Conservation (phyloP, 2,797 vertebrate genomes). For the Basileuterus tristriatus region DNA sequence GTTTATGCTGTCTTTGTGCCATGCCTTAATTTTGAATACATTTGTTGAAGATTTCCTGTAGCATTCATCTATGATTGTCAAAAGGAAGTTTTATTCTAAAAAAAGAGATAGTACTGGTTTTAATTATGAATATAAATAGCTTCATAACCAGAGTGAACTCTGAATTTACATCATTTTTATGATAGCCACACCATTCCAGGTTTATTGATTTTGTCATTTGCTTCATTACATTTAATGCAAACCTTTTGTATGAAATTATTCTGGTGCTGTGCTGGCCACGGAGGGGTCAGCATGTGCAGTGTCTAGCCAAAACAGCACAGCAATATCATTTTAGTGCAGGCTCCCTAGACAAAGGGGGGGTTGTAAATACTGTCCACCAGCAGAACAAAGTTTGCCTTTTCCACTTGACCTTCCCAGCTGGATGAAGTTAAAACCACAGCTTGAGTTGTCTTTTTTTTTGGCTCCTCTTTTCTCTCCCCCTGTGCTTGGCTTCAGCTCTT, state of each 20-base stretch:
- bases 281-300: conserved; percentile 38
- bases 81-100: conserved; percentile 75
- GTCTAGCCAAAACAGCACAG: conserved; percentile 57
- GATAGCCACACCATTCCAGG: conserved; percentile 75
- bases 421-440: not conserved
- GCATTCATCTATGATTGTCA: conserved; percentile 76
- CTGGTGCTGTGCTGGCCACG: conserved; percentile 41
- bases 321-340: conserved; percentile 39
- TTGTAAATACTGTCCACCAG: conserved; percentile 27
- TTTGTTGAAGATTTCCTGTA: conserved; percentile 80
- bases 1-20: conserved; percentile 74
- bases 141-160: conserved; percentile 79
- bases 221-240: conserved; percentile 83
- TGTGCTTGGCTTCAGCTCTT: not conserved
- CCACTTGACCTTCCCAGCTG: conserved; percentile 41
- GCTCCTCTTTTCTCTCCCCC: not conserved
- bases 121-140: conserved; percentile 85
- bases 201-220: conserved; percentile 88
- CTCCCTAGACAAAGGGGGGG: conserved; percentile 13
- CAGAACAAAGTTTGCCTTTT: conserved; percentile 50
- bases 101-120: conserved; percentile 75
- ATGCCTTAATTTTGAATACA: conserved; percentile 74
- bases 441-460: not conserved
- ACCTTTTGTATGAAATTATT: conserved; percentile 78
- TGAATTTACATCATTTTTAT: conserved; percentile 81